A percentile compares a stretch with the other conserved stretches of the same genome.
These are phyloP conservation scores for Andrena dorsata DNA, from an alignment of 2,888 invertebrate species.

Conservation along the genomic window DNA sequence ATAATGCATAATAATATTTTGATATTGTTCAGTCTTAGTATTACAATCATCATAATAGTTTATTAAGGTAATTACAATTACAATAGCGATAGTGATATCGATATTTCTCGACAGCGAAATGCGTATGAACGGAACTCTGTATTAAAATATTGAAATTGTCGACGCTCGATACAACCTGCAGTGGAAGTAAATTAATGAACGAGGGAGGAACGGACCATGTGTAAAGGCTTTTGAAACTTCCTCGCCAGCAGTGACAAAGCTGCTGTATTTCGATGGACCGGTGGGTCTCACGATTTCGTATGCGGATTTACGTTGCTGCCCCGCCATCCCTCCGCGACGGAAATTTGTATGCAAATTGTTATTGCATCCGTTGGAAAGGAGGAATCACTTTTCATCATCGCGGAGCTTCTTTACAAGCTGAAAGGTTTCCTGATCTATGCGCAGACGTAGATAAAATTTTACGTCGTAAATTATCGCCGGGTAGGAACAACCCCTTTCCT, in stretches of 20 bases:
- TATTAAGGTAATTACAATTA: no score
- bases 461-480: neutral
- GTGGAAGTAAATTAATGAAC: neutral
- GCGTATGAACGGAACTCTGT: no score
- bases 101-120: no score
- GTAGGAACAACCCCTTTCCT: neutral
- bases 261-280: conserved; percentile 12
- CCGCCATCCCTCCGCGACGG: neutral
- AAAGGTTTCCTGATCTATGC: neutral
- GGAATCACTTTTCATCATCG: neutral
- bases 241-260: neutral
- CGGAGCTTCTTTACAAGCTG: neutral
- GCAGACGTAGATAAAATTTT: neutral
- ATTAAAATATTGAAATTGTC: no score
- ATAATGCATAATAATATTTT: no score
- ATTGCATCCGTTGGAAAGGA: neutral
- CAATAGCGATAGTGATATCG: no score
- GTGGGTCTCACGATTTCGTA: neutral
- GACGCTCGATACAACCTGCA: neutral
- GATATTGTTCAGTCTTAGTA: no score
- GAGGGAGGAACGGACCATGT: no score
- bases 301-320: neutral
- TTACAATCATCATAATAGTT: no score
- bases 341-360: conserved; percentile 46
- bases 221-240: neutral